These are phyloP conservation scores for Drosophila basisetae DNA, from an alignment of 2,888 invertebrate species.

Conservation along the genomic window DNA sequence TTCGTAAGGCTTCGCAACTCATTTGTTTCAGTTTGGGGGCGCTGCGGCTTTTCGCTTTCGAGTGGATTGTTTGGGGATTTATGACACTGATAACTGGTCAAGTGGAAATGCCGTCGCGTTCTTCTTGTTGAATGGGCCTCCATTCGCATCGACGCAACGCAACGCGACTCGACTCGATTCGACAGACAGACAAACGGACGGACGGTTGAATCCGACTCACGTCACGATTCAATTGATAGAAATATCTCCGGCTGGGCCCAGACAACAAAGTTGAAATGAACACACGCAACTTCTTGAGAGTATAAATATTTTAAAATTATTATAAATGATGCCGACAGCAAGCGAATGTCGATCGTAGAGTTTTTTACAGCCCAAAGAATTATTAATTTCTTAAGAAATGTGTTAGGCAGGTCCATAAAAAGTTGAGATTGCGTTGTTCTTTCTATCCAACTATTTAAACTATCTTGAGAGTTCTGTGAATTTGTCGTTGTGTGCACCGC, in stretches of 20 bases:
- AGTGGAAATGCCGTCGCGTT: conserved; percentile 60
- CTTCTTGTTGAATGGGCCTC: conserved; percentile 31
- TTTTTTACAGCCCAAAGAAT: not conserved
- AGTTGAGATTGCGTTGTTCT: not conserved
- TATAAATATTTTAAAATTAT: not conserved
- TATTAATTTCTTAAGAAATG: conserved; percentile 3
- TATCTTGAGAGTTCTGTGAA: not conserved
- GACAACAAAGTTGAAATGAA: conserved; percentile 29
- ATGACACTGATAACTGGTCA: conserved; percentile 76
- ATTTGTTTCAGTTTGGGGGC: conserved; percentile 65
- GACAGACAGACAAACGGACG: not conserved
- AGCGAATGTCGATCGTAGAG: not conserved
- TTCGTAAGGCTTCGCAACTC: conserved; percentile 60
- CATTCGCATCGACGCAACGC: not conserved
- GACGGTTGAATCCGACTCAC: conserved; percentile 35
- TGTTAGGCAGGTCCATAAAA: not conserved
- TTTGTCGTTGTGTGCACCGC: not conserved
- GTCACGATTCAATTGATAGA: conserved; percentile 71
- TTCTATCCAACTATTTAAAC: not conserved
- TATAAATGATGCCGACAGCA: not conserved
- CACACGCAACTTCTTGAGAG: conserved; percentile 22
- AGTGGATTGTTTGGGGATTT: conserved; percentile 77
- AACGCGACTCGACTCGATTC: not conserved
- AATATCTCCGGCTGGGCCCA: conserved; percentile 44
- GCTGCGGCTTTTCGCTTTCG: conserved; percentile 57